phyloP scores from a whole-genome alignment of 2,797 vertebrate genomes.

The Zalophus californianus region DNA sequence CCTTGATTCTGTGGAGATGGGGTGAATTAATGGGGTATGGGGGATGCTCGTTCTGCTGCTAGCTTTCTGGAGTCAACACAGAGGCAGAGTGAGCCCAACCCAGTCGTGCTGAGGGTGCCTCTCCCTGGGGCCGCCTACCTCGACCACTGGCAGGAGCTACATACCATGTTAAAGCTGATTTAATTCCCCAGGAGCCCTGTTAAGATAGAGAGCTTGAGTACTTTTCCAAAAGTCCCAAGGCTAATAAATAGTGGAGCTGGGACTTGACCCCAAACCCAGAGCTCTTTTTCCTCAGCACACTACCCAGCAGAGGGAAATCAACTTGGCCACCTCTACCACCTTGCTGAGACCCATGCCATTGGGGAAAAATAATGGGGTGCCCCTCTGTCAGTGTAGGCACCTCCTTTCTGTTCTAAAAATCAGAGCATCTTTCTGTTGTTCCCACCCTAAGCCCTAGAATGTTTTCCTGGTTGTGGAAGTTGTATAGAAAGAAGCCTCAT shows the following conservation, averaged over 20 bases:
- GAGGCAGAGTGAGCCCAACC: background rate
- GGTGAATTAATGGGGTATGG: background rate
- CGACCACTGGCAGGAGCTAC: background rate
- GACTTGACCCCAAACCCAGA: background rate
- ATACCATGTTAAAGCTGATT: background rate
- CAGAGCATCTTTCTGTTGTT: background rate
- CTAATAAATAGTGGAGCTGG: background rate
- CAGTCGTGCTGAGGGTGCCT: rapidly evolving
- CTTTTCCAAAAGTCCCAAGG: background rate
- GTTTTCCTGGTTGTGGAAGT: background rate
- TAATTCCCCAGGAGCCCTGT: background rate
- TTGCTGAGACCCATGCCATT: background rate
- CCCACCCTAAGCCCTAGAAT: background rate
- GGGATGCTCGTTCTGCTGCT: background rate
- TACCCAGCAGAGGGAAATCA: background rate
- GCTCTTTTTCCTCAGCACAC: background rate
- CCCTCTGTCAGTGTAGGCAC: rapidly evolving
- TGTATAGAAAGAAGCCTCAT: background rate
- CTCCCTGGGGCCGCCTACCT: background rate
- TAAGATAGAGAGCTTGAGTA: background rate
- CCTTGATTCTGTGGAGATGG: background rate
- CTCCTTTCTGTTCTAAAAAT: background rate
- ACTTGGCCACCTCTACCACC: background rate
- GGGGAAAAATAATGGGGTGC: background rate
- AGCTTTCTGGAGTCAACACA: background rate